Conservation (phyloP, 2,113 vertebrate genomes). For the Phalacrocorax brasilianus region DNA sequence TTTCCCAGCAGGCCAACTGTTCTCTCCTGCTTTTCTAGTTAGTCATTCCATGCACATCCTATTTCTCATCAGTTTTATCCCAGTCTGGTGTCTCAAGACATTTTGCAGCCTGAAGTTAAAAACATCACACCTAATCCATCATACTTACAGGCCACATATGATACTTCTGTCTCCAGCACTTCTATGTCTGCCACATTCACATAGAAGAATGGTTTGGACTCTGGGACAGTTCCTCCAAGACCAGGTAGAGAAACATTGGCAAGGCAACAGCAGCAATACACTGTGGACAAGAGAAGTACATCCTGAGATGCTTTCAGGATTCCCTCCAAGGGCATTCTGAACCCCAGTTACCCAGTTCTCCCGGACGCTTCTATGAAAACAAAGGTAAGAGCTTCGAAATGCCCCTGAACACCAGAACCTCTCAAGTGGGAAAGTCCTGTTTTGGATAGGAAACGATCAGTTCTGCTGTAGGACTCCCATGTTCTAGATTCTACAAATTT, state of each 20-base stretch:
- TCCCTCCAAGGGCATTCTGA: neutral
- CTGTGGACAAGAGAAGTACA: conserved; percentile 55
- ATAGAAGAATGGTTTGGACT: conserved; percentile 96
- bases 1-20: neutral
- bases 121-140: neutral
- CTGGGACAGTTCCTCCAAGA: conserved; percentile 87
- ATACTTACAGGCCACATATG: conserved; percentile 95
- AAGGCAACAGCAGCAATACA: conserved; percentile 97
- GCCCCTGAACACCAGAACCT: neutral
- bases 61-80: neutral
- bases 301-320: neutral
- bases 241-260: conserved; percentile 93
- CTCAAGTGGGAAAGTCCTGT: neutral
- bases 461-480: neutral
- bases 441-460: neutral
- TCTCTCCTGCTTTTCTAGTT: neutral
- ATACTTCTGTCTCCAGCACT: conserved; percentile 89
- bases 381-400: neutral
- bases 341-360: neutral
- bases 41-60: neutral
- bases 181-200: conserved; percentile 95
- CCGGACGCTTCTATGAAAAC: neutral
- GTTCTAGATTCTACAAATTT: neutral
- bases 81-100: neutral
- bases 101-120: neutral